Conservation (phyloP, 1,140 invertebrate species). For the Drosophila navojoa region DNA sequence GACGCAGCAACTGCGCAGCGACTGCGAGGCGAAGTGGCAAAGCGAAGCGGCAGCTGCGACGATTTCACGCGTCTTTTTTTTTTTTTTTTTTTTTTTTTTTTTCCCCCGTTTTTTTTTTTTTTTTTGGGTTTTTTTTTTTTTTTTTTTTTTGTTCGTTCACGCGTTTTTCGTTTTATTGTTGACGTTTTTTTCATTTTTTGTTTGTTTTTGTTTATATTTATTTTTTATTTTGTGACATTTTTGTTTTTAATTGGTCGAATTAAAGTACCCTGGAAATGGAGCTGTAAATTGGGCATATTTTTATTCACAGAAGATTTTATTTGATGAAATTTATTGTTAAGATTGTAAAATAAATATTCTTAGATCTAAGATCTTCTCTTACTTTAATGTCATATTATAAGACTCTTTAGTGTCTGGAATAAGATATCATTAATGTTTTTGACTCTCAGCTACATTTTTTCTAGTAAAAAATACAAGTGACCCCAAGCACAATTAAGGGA, state of each 20-base stretch:
- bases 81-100: constrained; percentile 27
- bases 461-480: too few relatives aligned
- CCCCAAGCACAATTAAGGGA: too few relatives aligned
- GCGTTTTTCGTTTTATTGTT: constrained; percentile 33
- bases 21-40: constrained; percentile 9
- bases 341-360: too few relatives aligned
- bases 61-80: constrained; percentile 28
- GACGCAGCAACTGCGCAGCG: constrained; percentile 3
- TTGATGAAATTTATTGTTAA: too few relatives aligned
- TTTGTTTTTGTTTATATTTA: constrained; percentile 5
- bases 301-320: too few relatives aligned
- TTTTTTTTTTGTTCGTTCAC: constrained; percentile 30
- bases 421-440: too few relatives aligned
- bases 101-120: constrained; percentile 37
- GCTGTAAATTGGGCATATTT: not conserved
- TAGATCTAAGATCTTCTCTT: too few relatives aligned
- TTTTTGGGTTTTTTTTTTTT: constrained; percentile 10
- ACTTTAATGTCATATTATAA: too few relatives aligned
- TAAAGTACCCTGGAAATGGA: not conserved
- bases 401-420: too few relatives aligned
- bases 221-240: constrained; percentile 11
- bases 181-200: constrained; percentile 6
- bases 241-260: not conserved
- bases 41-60: constrained; percentile 18
- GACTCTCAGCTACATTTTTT: too few relatives aligned